These are phyloP conservation scores for Clistopyga incitator DNA, from an alignment of 2,888 invertebrate genomes.

Conservation along the genomic window DNA sequence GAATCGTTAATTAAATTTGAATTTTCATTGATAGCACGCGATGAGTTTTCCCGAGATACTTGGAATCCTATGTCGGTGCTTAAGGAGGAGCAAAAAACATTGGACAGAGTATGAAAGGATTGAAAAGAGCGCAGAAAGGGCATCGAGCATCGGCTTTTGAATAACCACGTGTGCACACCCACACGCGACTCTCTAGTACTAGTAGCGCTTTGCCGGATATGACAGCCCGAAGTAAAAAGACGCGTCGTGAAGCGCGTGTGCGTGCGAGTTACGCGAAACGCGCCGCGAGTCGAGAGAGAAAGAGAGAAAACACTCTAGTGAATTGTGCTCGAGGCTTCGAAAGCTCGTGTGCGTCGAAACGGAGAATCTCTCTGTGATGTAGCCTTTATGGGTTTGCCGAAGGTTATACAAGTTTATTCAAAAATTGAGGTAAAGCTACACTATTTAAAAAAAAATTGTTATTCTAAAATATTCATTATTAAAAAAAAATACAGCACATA, in stretches of 20 bases:
- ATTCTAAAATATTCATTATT: too few species aligned
- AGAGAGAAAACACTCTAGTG: not conserved
- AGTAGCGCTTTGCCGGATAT: slow-evolving; percentile 57
- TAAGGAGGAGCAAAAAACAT: slow-evolving; percentile 26
- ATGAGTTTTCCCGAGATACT: not conserved
- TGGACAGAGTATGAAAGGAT: slow-evolving; percentile 50
- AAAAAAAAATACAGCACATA: too few species aligned
- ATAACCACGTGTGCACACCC: not conserved
- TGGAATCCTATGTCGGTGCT: not conserved
- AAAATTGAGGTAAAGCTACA: slow-evolving; percentile 18
- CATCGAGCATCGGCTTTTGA: slow-evolving; percentile 47
- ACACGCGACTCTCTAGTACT: not conserved
- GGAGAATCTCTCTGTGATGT: slow-evolving; percentile 19
- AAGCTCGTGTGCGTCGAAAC: slow-evolving; percentile 32
- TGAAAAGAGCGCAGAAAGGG: slow-evolving; percentile 29
- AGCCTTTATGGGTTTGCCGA: slow-evolving; percentile 34
- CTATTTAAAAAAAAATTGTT: not conserved
- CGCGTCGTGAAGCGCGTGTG: slow-evolving; percentile 33
- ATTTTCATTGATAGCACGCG: not conserved
- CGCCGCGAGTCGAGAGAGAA: slow-evolving; percentile 6
- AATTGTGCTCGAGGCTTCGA: slow-evolving; percentile 19
- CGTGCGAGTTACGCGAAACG: slow-evolving; percentile 39
- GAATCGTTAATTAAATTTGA: not conserved
- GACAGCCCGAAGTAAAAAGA: slow-evolving; percentile 50
- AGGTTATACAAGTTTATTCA: slow-evolving; percentile 32